Base-by-base conservation (phyloP, 1,140 invertebrate genomes). In the Drosophila miranda region DNA sequence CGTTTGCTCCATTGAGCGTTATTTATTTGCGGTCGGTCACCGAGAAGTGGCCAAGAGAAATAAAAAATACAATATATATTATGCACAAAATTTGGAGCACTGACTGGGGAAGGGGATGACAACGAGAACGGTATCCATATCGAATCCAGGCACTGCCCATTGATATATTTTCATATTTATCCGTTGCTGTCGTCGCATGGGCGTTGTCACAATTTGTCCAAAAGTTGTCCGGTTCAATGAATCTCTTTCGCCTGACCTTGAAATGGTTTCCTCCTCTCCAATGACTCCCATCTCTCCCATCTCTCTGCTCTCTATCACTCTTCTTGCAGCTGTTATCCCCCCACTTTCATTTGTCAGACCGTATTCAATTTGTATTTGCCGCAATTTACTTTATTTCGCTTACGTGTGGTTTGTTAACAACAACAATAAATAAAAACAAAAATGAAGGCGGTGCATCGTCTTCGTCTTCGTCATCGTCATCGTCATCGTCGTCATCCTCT, bases 21-120 rank as follows among this genome's bases (percentile, higher is more conserved):
- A 82, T 86, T 81, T 87, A 87, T 86, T 87, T 87, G 82, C 62
- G 78, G 70, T 87, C 62, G 78, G 70, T 87, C 56, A 72, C 46
- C 55, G 43, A 46, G n/a, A 19, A 38, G 60, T 16, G 16, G 16
- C 16, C 16, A 16, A 16, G 16, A 9, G 14, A 26, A 66, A 26
- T 60, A 16, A 13, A 23, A 23, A 23, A 23, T 3, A 46, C 23
- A 61, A 61, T 16, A 16, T 16, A 16, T 16, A 16, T 16, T 16
- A 16, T 16, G 1, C 28, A 56, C 67, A 45, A 46, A 44, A 67
- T 53, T 53, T 42, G 19, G 38, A 69, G 34, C 23, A 61, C n/a
- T 13, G 34, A 23, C 38, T 44, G 57, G 6, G 21, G 11, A 41
- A 21, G n/a, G 3, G 13, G 9, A 13, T 11, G 53, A 3, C 9